Base-by-base conservation (phyloP, 2,797 vertebrate species). In the Peromyscus nudipes region DNA sequence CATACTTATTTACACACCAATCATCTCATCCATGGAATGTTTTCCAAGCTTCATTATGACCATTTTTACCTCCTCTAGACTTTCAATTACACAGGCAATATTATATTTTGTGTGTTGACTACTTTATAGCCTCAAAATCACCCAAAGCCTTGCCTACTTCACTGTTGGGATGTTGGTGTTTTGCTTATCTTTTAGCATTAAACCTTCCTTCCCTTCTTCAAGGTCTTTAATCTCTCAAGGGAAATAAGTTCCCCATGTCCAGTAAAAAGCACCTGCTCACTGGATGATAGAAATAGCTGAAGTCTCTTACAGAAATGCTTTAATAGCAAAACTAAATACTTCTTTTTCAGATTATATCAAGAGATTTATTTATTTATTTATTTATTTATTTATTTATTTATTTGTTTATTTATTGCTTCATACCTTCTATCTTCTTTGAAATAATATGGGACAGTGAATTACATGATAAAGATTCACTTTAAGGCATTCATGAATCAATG, bases 401-500 rank as follows among this genome's bases (percentile, higher is more conserved):
- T 10, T 40, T 11, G 31, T 60, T 14, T 29, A 27, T 52, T 11
- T n/a, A 77, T 14, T 75, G 14, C 23, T 75, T 84, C 25, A 34
- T 43, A 49, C 19, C 4, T n/a, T 0, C 1, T 37, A 3, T 34
- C 0, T 76, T 1, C n/a, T 49, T 27, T 76, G 17, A 49, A 64
- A 25, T 34, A 31, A 60, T 65, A 89, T 85, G 13, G 76, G 12
- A 16, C 11, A 14, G 12, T 46, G 8, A 93, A 8, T 49, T 57
- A 49, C 89, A 69, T 81, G 52, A 76, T 85, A 52, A 84, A 93
- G 1, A 40, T 40, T 46, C 19, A 76, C 60, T 40, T 49, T 89
- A 75, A 92, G 49, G 12, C 77, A 83, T 46, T 62, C 62, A 69
- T 29, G 83, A 90, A 92, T 92, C 94, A 92, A 75, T 87, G 64